Evolutionary conservation across 2,113 vertebrate genomes (phyloP).

Genomic region (Xenopus borealis): DNA sequence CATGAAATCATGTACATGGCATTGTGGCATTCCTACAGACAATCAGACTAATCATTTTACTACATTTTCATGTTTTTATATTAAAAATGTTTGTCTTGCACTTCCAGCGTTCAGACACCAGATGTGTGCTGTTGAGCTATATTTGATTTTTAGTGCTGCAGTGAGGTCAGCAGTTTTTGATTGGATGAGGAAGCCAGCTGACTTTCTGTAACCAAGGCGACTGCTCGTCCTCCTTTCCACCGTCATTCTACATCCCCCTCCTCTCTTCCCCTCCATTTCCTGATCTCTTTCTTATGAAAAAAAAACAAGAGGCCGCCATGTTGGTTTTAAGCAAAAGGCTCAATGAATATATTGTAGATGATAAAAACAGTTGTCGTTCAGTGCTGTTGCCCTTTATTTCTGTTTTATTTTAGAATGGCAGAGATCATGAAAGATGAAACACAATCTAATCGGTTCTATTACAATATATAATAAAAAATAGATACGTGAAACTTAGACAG

Average conservation of each 20-base stretch:
- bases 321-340: constrained; percentile 26
- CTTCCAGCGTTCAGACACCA: constrained; percentile 39
- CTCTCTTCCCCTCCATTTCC: constrained; percentile 29
- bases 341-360: neutral
- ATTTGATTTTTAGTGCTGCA: constrained; percentile 30
- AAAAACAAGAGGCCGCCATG: constrained; percentile 35
- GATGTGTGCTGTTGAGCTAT: constrained; percentile 44
- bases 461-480: too few relatives aligned
- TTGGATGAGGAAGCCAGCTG: constrained; percentile 30
- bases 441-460: too few relatives aligned
- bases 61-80: constrained; percentile 1
- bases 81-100: constrained; percentile 1
- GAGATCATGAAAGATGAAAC: too few relatives aligned
- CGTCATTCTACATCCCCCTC: constrained; percentile 13
- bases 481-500: too few relatives aligned
- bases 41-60: neutral
- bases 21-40: too few relatives aligned
- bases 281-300: constrained; percentile 12
- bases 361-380: neutral
- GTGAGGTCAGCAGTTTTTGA: constrained; percentile 24
- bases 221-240: constrained; percentile 23
- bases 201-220: constrained; percentile 31
- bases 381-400: neutral
- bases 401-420: too few relatives aligned
- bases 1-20: too few relatives aligned